A percentile compares a stretch with the other conserved stretches of the same genome.
phyloP scores from a whole-genome alignment of 2,888 invertebrate species.

The Brachypterus glaber region DNA sequence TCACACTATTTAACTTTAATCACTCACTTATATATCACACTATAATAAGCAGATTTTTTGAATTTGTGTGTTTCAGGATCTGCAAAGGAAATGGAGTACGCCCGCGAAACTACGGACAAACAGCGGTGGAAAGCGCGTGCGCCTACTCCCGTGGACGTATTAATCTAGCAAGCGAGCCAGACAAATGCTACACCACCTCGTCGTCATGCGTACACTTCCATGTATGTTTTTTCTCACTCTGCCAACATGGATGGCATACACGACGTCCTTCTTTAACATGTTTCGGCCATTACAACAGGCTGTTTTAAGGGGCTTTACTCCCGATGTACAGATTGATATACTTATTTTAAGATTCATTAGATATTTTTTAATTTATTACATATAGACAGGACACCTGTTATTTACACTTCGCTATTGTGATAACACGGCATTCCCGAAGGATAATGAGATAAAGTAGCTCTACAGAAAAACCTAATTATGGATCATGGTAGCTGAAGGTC shows the following conservation, averaged over 20 bases:
- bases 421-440: no score
- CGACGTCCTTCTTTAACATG: conserved; percentile 3
- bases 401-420: no score
- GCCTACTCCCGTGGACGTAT: conserved; percentile 24
- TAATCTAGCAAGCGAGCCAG: conserved; percentile 19
- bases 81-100: conserved; percentile 35
- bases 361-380: conserved; percentile 34
- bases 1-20: conserved; percentile 28
- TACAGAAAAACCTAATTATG: no score
- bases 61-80: conserved; percentile 32
- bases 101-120: conserved; percentile 34
- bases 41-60: conserved; percentile 30
- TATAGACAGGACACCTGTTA: conserved; percentile 35
- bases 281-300: conserved; percentile 27
- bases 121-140: conserved; percentile 33
- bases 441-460: no score
- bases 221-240: conserved; percentile 14
- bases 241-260: no score
- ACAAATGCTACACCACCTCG: conserved; percentile 25
- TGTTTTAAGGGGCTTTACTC: conserved; percentile 28
- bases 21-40: conserved; percentile 30
- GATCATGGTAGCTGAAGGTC: no score
- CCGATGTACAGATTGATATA: conserved; percentile 29
- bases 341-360: conserved; percentile 35
- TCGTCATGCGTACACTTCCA: conserved; percentile 31